Conservation (phyloP, 2,797 vertebrate genomes). For the Hippoglossus hippoglossus region DNA sequence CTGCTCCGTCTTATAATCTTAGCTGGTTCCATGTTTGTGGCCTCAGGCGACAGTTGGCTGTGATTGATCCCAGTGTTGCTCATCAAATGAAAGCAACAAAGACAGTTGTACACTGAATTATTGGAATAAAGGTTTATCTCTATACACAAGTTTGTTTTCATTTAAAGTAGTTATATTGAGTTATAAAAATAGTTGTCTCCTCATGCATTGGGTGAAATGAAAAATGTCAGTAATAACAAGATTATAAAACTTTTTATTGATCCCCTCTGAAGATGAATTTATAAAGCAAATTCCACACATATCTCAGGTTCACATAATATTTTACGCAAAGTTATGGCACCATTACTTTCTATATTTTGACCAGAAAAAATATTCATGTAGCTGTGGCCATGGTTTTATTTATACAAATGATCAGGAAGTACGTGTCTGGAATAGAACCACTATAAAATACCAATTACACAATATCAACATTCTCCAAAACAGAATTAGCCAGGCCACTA, state of each 20-base stretch:
- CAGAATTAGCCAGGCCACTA: constrained; percentile 56
- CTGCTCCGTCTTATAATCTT: constrained; percentile 31
- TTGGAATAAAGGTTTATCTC: neutral
- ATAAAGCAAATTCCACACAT: constrained; percentile 80
- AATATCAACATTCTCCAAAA: constrained; percentile 74
- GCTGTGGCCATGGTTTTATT: constrained; percentile 77
- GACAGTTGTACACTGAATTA: constrained; percentile 9
- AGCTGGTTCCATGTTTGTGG: constrained; percentile 31
- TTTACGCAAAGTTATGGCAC: constrained; percentile 77
- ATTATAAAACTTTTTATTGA: constrained; percentile 83
- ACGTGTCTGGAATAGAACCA: constrained; percentile 66
- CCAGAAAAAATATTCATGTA: constrained; percentile 73
- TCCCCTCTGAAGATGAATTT: constrained; percentile 77
- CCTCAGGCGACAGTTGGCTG: constrained; percentile 28
- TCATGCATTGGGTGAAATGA: constrained; percentile 64
- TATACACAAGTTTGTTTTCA: neutral
- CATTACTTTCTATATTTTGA: constrained; percentile 75
- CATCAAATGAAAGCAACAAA: constrained; percentile 45
- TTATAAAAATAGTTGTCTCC: constrained; percentile 15
- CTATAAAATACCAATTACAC: constrained; percentile 75
- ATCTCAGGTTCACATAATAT: constrained; percentile 71
- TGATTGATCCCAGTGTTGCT: constrained; percentile 22
- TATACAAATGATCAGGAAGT: constrained; percentile 78
- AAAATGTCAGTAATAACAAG: constrained; percentile 77
- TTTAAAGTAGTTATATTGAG: neutral